Evolutionary conservation across 2,113 vertebrate genomes (phyloP).

Genomic region (Stegostoma tigrinum): DNA sequence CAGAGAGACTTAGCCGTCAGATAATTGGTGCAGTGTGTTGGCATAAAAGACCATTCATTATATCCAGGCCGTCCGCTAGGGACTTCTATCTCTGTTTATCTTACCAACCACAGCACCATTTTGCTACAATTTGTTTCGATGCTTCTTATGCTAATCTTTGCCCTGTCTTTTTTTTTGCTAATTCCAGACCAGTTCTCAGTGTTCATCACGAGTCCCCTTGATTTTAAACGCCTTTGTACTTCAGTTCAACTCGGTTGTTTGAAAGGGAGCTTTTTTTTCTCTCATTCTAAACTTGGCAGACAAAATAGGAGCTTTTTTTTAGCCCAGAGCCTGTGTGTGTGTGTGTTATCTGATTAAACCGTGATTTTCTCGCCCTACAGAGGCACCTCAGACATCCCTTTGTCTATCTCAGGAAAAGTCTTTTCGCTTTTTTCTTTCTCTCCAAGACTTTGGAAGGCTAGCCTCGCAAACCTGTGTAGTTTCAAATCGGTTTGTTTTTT

Average conservation of each 20-base stretch:
- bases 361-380: background rate
- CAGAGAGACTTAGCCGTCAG: background rate
- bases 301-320: background rate
- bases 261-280: background rate
- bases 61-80: background rate
- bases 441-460: background rate
- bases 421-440: background rate
- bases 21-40: background rate
- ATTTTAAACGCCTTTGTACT: background rate
- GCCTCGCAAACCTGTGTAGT: background rate
- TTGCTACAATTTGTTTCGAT: background rate
- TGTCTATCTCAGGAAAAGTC: background rate
- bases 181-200: background rate
- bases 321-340: background rate
- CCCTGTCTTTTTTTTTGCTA: background rate
- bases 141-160: background rate
- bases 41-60: background rate
- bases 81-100: background rate
- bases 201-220: background rate
- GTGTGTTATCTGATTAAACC: background rate
- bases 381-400: background rate
- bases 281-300: background rate
- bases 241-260: background rate
- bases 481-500: background rate
- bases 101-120: background rate